phyloP scores from a whole-genome alignment of 1,140 invertebrate genomes.

The Lithobius niger region DNA sequence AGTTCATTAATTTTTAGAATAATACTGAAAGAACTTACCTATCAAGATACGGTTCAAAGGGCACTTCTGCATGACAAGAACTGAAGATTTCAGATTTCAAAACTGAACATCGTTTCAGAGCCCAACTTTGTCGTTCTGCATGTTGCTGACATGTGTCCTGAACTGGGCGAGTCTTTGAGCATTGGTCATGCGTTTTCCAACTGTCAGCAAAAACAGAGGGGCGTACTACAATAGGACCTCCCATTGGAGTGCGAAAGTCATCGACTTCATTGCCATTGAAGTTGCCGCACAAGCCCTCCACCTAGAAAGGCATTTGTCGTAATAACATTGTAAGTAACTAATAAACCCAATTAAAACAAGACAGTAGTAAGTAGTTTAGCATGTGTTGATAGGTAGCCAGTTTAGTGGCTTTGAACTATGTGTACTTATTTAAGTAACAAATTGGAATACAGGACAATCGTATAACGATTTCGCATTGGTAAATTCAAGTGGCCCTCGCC shows the following conservation, averaged over 20 bases:
- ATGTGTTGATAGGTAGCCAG: too few relatives aligned
- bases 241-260: slow-evolving; percentile 67
- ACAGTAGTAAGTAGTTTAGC: too few relatives aligned
- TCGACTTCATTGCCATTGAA: slow-evolving; percentile 67
- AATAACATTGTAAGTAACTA: not conserved
- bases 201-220: slow-evolving; percentile 66
- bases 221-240: slow-evolving; percentile 53
- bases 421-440: too few relatives aligned
- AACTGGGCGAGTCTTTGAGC: slow-evolving; percentile 36
- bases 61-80: slow-evolving; percentile 63
- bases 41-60: slow-evolving; percentile 47
- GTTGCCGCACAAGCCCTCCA: slow-evolving; percentile 79
- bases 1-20: not conserved
- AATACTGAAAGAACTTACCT: slow-evolving; percentile 22
- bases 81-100: slow-evolving; percentile 57
- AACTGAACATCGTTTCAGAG: slow-evolving; percentile 52
- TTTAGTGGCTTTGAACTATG: too few relatives aligned
- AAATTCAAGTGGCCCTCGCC: too few relatives aligned
- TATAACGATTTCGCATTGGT: too few relatives aligned
- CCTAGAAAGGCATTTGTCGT: slow-evolving; percentile 30
- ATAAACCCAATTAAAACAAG: too few relatives aligned
- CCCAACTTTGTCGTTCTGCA: slow-evolving; percentile 62
- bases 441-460: too few relatives aligned
- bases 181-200: slow-evolving; percentile 67
- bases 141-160: slow-evolving; percentile 54